These are phyloP conservation scores for Tinea trinotella DNA, from an alignment of 2,888 invertebrate species.

Conservation along the genomic window DNA sequence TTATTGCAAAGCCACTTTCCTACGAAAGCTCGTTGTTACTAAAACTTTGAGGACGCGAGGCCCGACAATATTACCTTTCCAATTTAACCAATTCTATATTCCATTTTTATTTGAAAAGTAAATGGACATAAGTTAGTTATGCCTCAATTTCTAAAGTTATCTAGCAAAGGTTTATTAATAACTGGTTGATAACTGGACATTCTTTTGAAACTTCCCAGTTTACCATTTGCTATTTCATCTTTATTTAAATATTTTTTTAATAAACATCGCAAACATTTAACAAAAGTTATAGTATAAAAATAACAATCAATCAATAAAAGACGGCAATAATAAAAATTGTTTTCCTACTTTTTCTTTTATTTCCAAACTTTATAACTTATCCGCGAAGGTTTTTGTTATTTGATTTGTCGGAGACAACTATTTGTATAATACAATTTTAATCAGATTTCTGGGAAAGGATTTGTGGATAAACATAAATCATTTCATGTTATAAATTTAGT, in stretches of 20 bases:
- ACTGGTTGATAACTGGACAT: no score
- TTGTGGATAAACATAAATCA: background rate
- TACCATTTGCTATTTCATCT: no score
- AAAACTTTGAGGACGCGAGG: constrained; percentile 7
- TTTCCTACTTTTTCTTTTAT: constrained; percentile 6
- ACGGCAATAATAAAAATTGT: constrained; percentile 1
- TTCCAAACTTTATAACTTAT: background rate
- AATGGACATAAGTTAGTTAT: no score
- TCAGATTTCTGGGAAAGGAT: background rate
- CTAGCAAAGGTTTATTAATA: no score
- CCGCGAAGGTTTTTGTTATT: background rate
- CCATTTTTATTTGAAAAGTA: no score
- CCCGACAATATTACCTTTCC: background rate
- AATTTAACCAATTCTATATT: no score
- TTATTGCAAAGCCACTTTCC: constrained; percentile 4
- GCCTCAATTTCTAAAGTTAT: no score
- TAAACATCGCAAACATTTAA: no score
- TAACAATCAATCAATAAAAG: background rate
- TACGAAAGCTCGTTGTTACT: constrained; percentile 3
- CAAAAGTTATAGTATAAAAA: no score
- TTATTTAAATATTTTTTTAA: no score
- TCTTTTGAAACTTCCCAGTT: no score
- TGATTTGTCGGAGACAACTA: background rate
- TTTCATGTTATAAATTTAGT: background rate
- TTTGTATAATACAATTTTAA: constrained; percentile 1